These are phyloP conservation scores for Bungarus multicinctus DNA, from an alignment of 2,113 vertebrate genomes.

Conservation along the genomic window DNA sequence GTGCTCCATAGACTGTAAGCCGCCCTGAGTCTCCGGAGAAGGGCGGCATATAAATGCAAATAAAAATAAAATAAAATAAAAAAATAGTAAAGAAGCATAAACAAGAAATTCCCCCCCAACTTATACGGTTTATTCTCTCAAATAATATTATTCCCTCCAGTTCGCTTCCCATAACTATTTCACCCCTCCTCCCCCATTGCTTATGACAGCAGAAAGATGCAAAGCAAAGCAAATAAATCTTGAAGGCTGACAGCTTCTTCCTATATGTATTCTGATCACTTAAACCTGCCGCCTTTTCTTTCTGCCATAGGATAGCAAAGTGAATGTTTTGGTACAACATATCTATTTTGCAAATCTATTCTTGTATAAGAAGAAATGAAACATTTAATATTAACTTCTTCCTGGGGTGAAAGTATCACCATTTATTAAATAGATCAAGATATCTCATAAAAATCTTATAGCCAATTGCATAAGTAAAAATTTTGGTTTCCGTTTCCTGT, in stretches of 20 bases:
- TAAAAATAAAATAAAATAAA: too few species aligned
- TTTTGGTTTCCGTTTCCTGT: constrained; percentile 27
- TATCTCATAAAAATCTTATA: constrained; percentile 27
- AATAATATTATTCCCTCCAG: too few species aligned
- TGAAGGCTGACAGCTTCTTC: neutral
- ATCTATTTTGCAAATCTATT: neutral
- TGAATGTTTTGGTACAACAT: neutral
- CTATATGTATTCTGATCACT: neutral
- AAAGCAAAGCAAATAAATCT: too few species aligned
- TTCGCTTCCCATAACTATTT: too few species aligned
- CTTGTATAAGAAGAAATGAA: neutral
- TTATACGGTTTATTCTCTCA: too few species aligned
- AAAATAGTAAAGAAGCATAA: too few species aligned
- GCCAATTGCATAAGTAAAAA: constrained; percentile 38
- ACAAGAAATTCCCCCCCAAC: too few species aligned
- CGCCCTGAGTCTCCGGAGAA: too few species aligned
- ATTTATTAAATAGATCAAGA: neutral
- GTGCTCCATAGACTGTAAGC: too few species aligned
- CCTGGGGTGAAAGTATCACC: rapidly evolving
- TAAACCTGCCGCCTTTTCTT: neutral
- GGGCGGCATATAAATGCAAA: too few species aligned
- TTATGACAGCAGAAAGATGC: too few species aligned
- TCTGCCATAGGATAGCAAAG: neutral
- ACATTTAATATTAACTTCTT: constrained; percentile 10
- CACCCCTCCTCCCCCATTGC: too few species aligned